phyloP scores from a whole-genome alignment of 2,797 vertebrate genomes.

The Cyclura pinguis region DNA sequence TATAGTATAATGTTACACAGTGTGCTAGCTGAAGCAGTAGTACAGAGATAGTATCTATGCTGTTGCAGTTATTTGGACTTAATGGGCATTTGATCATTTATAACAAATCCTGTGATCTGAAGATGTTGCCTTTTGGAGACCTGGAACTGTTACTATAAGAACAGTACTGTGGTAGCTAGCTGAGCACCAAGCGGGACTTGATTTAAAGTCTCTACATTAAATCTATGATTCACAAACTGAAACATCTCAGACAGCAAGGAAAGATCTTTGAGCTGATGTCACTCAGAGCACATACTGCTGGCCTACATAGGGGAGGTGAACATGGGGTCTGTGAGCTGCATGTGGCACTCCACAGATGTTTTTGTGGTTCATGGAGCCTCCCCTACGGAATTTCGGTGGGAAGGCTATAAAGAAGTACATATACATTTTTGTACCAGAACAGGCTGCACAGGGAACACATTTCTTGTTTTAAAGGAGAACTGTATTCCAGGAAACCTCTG shows the following conservation, averaged over 20 bases:
- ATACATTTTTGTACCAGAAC: too few species aligned
- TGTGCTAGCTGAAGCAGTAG: neutral
- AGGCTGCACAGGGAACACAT: too few species aligned
- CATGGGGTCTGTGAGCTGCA: too few species aligned
- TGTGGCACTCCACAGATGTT: neutral
- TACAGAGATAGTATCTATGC: neutral
- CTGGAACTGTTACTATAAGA: neutral
- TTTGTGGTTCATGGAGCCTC: too few species aligned
- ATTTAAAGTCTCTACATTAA: too few species aligned
- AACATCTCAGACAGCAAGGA: neutral
- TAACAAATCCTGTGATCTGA: neutral
- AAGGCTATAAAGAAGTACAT: too few species aligned
- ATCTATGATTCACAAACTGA: neutral
- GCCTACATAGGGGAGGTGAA: too few species aligned
- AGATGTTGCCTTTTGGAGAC: neutral
- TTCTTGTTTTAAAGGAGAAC: too few species aligned
- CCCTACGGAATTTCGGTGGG: too few species aligned
- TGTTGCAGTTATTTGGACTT: too few species aligned
- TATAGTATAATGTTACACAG: neutral
- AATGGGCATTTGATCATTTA: neutral
- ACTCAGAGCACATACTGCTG: too few species aligned
- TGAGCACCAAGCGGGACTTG: neutral
- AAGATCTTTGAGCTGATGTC: neutral
- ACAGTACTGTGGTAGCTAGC: neutral
- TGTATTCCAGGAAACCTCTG: too few species aligned